Evolutionary conservation across 2,113 vertebrate genomes (phyloP).

Genomic region (Callionymus lyra): DNA sequence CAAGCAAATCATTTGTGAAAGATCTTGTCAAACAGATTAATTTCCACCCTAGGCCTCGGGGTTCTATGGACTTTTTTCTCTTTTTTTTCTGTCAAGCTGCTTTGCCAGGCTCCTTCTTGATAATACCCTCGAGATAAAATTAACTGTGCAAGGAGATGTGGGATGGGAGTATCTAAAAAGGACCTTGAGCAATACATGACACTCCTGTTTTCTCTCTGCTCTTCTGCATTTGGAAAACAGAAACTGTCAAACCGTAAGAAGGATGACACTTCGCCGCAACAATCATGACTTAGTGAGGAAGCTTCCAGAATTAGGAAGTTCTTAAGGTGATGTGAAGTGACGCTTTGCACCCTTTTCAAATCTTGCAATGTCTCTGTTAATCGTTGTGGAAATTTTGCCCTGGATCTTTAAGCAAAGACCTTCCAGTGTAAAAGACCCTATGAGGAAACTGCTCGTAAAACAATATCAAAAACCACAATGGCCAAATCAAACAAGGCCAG

Average conservation of each 20-base stretch:
- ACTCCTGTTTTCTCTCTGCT: slow-evolving; percentile 28
- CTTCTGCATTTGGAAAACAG: slow-evolving; percentile 47
- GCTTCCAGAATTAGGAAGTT: slow-evolving; percentile 30
- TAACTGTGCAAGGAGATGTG: slow-evolving; percentile 68
- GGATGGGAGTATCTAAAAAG: slow-evolving; percentile 59
- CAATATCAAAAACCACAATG: too few relatives aligned
- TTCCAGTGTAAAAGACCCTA: too few relatives aligned
- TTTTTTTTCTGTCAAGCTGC: slow-evolving; percentile 60
- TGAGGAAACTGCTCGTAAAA: too few relatives aligned
- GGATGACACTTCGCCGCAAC: slow-evolving; percentile 33
- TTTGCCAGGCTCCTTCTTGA: slow-evolving; percentile 60
- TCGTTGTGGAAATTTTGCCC: slow-evolving; percentile 21
- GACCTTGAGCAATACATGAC: slow-evolving; percentile 61
- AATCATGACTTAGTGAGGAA: slow-evolving; percentile 32
- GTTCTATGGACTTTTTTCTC: slow-evolving; percentile 37
- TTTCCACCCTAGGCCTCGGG: slow-evolving; percentile 57
- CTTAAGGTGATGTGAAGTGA: slow-evolving; percentile 30
- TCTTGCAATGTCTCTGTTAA: slow-evolving; percentile 18
- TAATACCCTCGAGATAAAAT: slow-evolving; percentile 70
- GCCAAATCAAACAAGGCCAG: too few relatives aligned
- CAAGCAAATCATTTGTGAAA: slow-evolving; percentile 63
- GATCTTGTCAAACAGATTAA: slow-evolving; percentile 70
- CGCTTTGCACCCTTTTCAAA: slow-evolving; percentile 32
- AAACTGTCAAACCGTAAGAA: slow-evolving; percentile 51
- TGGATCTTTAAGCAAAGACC: too few relatives aligned